Evolutionary conservation across 2,797 vertebrate genomes (phyloP).

Genomic region (Leptodactylus fallax): DNA sequence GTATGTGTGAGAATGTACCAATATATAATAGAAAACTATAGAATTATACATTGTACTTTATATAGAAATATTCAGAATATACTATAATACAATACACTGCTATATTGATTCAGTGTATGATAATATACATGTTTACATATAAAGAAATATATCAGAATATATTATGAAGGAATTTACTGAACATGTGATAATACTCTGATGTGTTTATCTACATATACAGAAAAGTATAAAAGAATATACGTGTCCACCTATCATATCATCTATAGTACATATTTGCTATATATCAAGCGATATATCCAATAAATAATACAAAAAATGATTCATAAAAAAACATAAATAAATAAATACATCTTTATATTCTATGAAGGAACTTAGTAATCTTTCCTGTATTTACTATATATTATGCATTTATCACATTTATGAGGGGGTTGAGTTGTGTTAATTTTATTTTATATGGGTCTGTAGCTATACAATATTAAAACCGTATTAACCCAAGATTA

Average conservation of each 20-base stretch:
- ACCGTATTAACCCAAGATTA: slow-evolving; percentile 64
- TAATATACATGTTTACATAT: too few species aligned
- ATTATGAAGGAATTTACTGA: background rate
- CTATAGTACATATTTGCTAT: background rate
- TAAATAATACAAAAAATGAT: background rate
- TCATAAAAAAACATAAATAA: background rate
- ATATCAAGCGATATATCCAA: background rate
- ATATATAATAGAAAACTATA: background rate
- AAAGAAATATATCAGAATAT: background rate
- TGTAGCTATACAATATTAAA: slow-evolving; percentile 75
- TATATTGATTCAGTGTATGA: background rate
- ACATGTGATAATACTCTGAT: background rate
- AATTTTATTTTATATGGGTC: slow-evolving; percentile 50
- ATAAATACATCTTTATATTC: background rate
- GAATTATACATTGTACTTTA: background rate
- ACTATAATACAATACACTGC: background rate
- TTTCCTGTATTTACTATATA: background rate
- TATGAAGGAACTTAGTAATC: background rate
- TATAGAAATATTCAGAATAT: background rate
- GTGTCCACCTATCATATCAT: background rate
- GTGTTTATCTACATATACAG: background rate
- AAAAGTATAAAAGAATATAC: background rate
- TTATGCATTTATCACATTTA: background rate
- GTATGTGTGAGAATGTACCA: background rate
- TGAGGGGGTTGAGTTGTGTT: background rate